Evolutionary conservation across 2,797 vertebrate species (phyloP).

Genomic region (Catharus ustulatus): DNA sequence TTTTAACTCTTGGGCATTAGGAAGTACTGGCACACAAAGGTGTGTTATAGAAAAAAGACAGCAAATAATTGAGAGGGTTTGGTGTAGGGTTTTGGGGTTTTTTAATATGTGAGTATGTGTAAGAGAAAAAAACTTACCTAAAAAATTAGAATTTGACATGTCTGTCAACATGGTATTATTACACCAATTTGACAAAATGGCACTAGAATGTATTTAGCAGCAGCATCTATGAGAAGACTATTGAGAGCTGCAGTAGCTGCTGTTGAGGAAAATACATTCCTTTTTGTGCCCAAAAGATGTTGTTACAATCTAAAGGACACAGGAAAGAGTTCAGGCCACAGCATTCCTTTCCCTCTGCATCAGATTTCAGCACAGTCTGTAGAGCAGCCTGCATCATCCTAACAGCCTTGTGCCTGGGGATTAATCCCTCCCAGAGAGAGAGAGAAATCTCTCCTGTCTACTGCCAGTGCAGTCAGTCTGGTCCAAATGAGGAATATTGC

Average conservation of each 20-base stretch:
- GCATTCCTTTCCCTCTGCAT: neutral
- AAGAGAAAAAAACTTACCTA: neutral
- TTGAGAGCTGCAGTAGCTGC: neutral
- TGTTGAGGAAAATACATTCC: neutral
- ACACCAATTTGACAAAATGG: neutral
- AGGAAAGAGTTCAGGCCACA: neutral
- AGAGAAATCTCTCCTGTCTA: neutral
- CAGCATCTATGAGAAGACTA: neutral
- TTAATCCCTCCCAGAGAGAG: neutral
- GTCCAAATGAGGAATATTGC: neutral
- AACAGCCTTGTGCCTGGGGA: neutral
- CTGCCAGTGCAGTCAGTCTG: neutral
- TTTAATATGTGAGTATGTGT: neutral
- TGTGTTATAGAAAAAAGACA: neutral
- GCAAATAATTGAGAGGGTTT: neutral
- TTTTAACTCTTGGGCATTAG: neutral
- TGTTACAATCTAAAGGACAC: neutral
- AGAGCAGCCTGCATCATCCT: neutral
- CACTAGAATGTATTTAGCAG: neutral
- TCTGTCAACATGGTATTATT: rapidly evolving
- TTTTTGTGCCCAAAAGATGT: neutral
- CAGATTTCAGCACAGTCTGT: neutral
- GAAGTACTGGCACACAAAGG: neutral
- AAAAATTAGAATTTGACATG: neutral
- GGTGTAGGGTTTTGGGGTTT: rapidly evolving